Evolutionary conservation across 1,140 invertebrate genomes (phyloP).

Genomic region (Orchestia grillus): DNA sequence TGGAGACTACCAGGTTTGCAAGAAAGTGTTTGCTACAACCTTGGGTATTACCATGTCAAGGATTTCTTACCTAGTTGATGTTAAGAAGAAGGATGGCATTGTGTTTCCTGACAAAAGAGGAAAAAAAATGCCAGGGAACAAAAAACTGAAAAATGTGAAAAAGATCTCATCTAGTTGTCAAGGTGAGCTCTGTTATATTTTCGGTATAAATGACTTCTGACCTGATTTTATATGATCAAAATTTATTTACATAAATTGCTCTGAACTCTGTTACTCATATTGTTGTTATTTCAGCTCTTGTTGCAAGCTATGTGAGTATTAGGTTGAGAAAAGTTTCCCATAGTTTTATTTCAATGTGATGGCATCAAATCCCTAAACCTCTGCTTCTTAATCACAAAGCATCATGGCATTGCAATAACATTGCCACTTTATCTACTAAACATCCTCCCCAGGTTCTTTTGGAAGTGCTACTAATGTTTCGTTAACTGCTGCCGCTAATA

Average conservation of each 20-base stretch:
- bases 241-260: background rate
- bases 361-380: background rate
- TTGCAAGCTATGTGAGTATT: background rate
- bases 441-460: background rate
- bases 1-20: constrained; percentile 52
- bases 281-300: background rate
- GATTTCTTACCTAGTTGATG: constrained; percentile 30
- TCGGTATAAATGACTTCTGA: background rate
- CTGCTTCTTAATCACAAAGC: background rate
- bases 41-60: constrained; percentile 45
- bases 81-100: constrained; percentile 33
- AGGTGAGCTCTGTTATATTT: background rate
- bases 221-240: background rate
- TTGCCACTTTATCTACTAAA: background rate
- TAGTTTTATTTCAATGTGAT: background rate
- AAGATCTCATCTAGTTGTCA: constrained; percentile 20
- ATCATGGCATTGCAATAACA: background rate
- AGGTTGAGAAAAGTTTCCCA: background rate
- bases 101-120: constrained; percentile 40
- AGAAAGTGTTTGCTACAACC: constrained; percentile 48
- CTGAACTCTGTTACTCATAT: background rate
- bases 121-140: constrained; percentile 28
- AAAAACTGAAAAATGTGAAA: constrained; percentile 31
- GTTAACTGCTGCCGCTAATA: background rate
- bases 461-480: background rate